phyloP scores from a whole-genome alignment of 2,888 invertebrate species.

The Nemurella pictetii region DNA sequence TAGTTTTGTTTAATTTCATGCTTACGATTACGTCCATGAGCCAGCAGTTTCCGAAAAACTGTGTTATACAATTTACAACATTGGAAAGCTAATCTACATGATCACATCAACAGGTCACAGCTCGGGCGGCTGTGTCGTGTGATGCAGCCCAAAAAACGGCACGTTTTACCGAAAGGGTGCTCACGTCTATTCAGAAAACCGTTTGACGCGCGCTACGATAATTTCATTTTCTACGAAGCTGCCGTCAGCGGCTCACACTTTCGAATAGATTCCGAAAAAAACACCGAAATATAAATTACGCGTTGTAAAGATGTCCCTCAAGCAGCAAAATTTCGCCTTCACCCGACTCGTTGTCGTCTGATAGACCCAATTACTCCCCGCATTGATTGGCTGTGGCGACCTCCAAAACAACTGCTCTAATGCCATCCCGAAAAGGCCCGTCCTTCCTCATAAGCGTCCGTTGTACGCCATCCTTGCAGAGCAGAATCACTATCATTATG shows the following conservation, averaged over 20 bases:
- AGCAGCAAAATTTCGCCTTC: neutral
- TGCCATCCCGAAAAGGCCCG: neutral
- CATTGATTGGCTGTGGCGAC: neutral
- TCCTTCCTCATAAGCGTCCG: no score
- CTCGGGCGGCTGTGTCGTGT: no score
- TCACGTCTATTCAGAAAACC: neutral
- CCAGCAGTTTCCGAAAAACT: slow-evolving; percentile 8
- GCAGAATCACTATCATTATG: neutral
- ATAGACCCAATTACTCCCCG: neutral
- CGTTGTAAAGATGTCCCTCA: neutral
- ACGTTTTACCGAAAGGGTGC: neutral
- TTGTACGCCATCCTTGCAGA: neutral
- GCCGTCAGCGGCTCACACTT: neutral
- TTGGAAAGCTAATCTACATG: neutral
- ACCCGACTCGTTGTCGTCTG: neutral
- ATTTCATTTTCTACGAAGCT: neutral
- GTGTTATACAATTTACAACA: neutral
- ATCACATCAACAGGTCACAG: neutral
- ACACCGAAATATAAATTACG: no score
- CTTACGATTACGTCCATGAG: slow-evolving; percentile 11
- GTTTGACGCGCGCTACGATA: neutral
- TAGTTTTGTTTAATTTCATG: slow-evolving; percentile 13
- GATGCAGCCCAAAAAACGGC: neutral
- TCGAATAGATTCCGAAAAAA: no score
- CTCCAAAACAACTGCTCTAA: neutral